Evolutionary conservation across 1,140 invertebrate species (phyloP), one percentile per base, ranked within the genome.

Genomic region (Adelges cooleyi): DNA sequence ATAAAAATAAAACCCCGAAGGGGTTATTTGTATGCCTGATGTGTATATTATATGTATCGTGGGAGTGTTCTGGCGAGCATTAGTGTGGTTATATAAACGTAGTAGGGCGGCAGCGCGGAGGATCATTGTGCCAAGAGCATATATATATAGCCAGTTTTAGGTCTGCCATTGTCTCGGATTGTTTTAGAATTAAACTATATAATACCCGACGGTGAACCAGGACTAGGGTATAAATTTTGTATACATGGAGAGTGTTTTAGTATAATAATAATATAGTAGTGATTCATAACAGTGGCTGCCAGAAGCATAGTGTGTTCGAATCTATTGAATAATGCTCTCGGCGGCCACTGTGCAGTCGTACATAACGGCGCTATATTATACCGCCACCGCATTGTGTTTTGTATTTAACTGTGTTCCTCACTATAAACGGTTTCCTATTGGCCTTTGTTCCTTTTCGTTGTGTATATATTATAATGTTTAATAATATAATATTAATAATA

Each of bases 101-200:
- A 27, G 23, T 10, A n/a, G 13, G 40, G 40, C 4, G 54, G 25
- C 15, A 10, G 25, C 8, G 17, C 40, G 40, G 40, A 62, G 42
- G 56, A 17, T 42, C 18, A 62, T 62, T 62, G 56, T 62, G 56
- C 56, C 54, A 29, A 48, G 56, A 48, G 46, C 56, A 62, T 62
- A 62, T 62, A 62, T 42, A 62, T 62, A 62, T 62, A 62, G 56
- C 56, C 56, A 62, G 56, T 62, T 62, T 62, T 62, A 62, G 56
- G 56, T 62, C 56, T 62, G 56, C 56, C 56, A 62, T 62, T 62
- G 56, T 62, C 56, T 62, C 56, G 56, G 56, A 62, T 62, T 62
- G 56, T 62, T 62, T 62, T 62, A 62, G 56, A 62, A 62, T 62
- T 59, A 59, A 59, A 62, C 42, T 50, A 62, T 48, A 62, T 62